Evolutionary conservation across 1,140 invertebrate genomes (phyloP).

Genomic region (Ladona fulva): DNA sequence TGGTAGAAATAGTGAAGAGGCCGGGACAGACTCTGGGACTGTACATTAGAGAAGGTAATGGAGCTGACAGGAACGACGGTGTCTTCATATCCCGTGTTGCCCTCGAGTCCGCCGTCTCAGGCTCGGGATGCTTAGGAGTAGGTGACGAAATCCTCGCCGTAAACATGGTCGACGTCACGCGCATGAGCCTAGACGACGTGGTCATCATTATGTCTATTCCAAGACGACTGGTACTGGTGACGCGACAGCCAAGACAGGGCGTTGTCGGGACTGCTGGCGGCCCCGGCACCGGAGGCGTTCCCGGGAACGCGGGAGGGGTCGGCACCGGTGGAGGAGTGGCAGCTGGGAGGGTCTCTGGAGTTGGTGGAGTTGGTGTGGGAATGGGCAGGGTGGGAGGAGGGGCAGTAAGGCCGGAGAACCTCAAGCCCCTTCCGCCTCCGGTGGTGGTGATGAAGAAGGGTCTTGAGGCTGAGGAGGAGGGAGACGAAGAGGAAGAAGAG

Average conservation of each 20-base stretch:
- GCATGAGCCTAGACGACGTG: conserved; percentile 97
- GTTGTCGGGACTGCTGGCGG: conserved; percentile 22
- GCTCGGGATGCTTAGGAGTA: conserved; percentile 87
- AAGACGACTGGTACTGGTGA: conserved; percentile 83
- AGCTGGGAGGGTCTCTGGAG: conserved; percentile 26
- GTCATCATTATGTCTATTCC: conserved; percentile 99
- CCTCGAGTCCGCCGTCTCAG: conserved; percentile 90
- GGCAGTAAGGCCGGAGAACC: not conserved
- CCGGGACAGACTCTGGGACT: conserved; percentile 96
- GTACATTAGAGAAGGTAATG: conserved; percentile 95
- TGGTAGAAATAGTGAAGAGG: conserved; percentile 98
- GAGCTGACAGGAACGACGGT: conserved; percentile 83
- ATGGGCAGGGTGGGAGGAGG: not conserved
- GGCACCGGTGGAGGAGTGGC: conserved; percentile 76
- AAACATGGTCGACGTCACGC: conserved; percentile 92
- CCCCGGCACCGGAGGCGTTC: not conserved
- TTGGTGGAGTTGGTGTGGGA: conserved; percentile 21
- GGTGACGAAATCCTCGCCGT: conserved; percentile 98
- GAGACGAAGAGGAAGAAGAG: conserved; percentile 38
- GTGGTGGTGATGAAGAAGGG: conserved; percentile 91
- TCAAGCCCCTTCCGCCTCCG: conserved; percentile 51
- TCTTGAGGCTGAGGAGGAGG: conserved; percentile 71
- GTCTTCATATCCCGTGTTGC: conserved; percentile 98
- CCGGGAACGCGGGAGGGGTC: conserved; percentile 44
- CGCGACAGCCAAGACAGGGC: conserved; percentile 47